Evolutionary conservation across 2,888 invertebrate genomes (phyloP), one percentile per base, ranked within the genome.

Genomic region (Lamproptera curius): DNA sequence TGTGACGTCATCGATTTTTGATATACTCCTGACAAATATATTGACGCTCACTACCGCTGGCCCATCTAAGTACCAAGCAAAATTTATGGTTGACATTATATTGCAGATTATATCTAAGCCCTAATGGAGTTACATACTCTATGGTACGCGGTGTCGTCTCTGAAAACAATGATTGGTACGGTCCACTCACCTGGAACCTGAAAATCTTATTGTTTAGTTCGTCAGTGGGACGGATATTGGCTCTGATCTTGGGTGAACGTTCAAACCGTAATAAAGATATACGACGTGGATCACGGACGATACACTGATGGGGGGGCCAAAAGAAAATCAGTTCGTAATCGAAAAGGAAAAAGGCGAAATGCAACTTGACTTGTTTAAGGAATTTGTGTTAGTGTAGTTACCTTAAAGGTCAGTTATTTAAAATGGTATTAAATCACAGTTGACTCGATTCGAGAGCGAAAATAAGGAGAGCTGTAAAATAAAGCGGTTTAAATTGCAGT

Each of bases 11-110:
- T 97, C 97, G 91, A 97, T 97, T 92, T 97, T 97, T 91, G 97
- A 96, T 91, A 98, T 96, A 95, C 97, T 97, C 92, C 97, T 92
- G 90, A 97, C 95, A 94, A 96, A 96, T 91, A 97, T 96, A 95
- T 97, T 97, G 92, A 97, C 97, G 91, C 93, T 93, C 89, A 97
- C 97, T 90, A 95, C 92, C 86, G 97, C 96, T 83, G 97, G 96
- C 85, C 97, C 97, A 94, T 95, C 95, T 86, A 84, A 83, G 84
- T 85, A 84, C 82, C 83, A 87, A 87, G 85, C 84, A 87, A 84
- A 87, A 85, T 84, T 78, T 72, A 76, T 69, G 67, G 68, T 71
- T 79, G 59, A 62, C 70, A 73, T 71, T 63, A 72, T 64, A 67
- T 68, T 62, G 69, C 57, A 62, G 65, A 65, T 57, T 62, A 65